These are phyloP conservation scores for Peromyscus californicus DNA, from an alignment of 2,113 vertebrate genomes.

Conservation along the genomic window DNA sequence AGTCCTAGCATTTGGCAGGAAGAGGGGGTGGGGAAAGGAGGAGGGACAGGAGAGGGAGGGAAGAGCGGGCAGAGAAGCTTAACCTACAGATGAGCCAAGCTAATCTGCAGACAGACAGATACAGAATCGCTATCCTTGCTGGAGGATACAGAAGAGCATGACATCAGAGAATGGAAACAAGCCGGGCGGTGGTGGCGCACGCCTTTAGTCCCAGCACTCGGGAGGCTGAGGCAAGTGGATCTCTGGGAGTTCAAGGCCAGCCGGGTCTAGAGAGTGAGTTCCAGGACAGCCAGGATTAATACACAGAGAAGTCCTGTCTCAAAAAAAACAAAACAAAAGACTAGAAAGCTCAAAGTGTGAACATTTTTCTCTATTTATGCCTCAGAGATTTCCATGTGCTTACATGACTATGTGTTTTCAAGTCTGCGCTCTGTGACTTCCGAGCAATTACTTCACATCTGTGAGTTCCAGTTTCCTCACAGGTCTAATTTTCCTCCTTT, in stretches of 20 bases:
- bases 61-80: not conserved
- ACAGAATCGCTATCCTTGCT: not conserved
- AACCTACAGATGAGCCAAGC: not conserved
- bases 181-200: not conserved
- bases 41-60: not conserved
- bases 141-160: not conserved
- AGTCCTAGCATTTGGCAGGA: not conserved
- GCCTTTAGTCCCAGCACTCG: not conserved
- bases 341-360: constrained; percentile 2
- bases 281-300: not conserved
- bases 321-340: not conserved
- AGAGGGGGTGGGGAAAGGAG: not conserved
- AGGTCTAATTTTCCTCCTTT: not conserved
- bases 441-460: not conserved
- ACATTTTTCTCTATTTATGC: not conserved
- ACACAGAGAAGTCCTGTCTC: not conserved
- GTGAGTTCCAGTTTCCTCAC: constrained; percentile 7
- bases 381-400: not conserved
- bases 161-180: not conserved
- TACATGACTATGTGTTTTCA: not conserved
- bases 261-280: not conserved
- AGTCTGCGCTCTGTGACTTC: not conserved
- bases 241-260: not conserved
- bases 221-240: not conserved
- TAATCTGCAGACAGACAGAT: not conserved